Percentiles rank a stretch among this genome's conserved stretches.
phyloP scores from a whole-genome alignment of 2,113 vertebrate genomes.

The Crotalus helleri region DNA sequence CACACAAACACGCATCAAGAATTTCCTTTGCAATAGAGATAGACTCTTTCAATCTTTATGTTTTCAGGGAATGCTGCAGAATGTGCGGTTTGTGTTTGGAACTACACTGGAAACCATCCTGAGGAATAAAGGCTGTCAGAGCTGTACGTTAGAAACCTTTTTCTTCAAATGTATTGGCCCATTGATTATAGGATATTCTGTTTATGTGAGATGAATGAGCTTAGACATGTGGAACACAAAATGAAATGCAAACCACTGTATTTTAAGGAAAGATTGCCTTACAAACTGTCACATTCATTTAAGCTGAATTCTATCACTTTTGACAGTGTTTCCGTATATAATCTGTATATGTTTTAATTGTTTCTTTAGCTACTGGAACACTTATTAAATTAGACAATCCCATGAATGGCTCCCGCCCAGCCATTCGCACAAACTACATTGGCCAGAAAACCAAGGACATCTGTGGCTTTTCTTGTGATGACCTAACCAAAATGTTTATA shows the following conservation, averaged over 20 bases:
- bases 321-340: not conserved
- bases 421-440: conserved; percentile 89
- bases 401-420: conserved; percentile 90
- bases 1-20: not conserved
- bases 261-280: conserved; percentile 41
- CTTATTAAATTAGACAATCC: conserved; percentile 87
- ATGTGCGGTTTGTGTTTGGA: conserved; percentile 93
- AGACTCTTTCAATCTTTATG: conserved; percentile 47
- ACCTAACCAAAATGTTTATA: conserved; percentile 87
- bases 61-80: conserved; percentile 92
- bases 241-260: conserved; percentile 32
- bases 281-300: not conserved
- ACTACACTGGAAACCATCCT: conserved; percentile 87
- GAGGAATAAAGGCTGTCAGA: conserved; percentile 93
- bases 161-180: conserved; percentile 43
- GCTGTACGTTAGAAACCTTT: conserved; percentile 72
- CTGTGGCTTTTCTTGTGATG: conserved; percentile 93
- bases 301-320: conserved; percentile 14
- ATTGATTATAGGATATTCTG: conserved; percentile 45
- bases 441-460: conserved; percentile 93
- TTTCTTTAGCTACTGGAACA: conserved; percentile 71
- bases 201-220: conserved; percentile 1
- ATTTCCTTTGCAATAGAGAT: not conserved
- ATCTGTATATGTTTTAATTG: not conserved
- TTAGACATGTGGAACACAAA: conserved; percentile 40